A percentile compares a stretch with the other conserved stretches of the same genome.
Conservation (phyloP, 2,113 vertebrate genomes). For the Paralichthys olivaceus region DNA sequence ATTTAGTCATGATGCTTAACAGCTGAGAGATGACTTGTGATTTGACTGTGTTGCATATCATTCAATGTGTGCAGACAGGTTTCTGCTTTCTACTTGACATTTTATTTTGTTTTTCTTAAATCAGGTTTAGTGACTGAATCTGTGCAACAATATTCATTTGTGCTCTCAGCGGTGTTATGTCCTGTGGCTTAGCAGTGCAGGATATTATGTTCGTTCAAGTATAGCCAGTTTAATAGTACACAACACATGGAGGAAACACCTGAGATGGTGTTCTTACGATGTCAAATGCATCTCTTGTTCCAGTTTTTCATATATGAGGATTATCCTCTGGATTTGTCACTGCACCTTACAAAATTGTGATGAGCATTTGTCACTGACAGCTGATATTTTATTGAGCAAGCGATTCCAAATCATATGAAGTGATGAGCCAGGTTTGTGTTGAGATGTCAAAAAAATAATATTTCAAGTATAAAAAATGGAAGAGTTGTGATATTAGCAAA, state of each 20-base stretch:
- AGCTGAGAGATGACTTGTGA: background rate
- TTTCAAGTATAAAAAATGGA: too few relatives aligned
- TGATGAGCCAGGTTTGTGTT: too few relatives aligned
- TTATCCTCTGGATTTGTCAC: too few relatives aligned
- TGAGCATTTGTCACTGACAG: too few relatives aligned
- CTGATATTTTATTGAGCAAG: too few relatives aligned
- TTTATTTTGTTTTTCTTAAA: background rate
- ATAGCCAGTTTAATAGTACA: background rate
- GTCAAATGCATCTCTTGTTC: background rate
- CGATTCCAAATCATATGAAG: too few relatives aligned
- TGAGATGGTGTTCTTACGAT: background rate
- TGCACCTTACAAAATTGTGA: too few relatives aligned
- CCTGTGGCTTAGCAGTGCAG: background rate
- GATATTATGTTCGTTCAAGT: background rate
- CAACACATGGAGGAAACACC: background rate
- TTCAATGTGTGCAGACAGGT: conserved; percentile 4
- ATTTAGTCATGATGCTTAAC: conserved; percentile 32
- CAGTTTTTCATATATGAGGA: too few relatives aligned
- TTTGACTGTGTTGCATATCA: background rate
- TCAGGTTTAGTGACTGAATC: background rate
- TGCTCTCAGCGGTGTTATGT: background rate
- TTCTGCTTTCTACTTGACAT: background rate
- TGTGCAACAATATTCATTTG: background rate
- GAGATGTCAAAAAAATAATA: too few relatives aligned
- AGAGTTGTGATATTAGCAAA: too few relatives aligned